A percentile compares a stretch with the other conserved stretches of the same genome.
phyloP scores from a whole-genome alignment of 1,140 invertebrate species.

The Trachymyrmex cornetzi region DNA sequence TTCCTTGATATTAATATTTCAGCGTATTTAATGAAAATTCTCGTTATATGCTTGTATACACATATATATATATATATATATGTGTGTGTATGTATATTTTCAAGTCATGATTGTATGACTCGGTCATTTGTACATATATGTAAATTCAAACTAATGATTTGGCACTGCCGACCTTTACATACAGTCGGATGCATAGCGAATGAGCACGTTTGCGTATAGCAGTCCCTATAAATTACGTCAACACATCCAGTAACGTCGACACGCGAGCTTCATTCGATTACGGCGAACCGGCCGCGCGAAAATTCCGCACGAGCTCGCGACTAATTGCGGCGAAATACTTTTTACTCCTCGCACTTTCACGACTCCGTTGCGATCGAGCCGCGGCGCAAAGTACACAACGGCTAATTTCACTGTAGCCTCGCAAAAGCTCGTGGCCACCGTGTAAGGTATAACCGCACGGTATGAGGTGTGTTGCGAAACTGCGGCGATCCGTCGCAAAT shows the following conservation, averaged over 20 bases:
- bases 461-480: slow-evolving; percentile 46
- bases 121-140: slow-evolving; percentile 35
- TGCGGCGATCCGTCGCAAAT: slow-evolving; percentile 72
- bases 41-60: not conserved
- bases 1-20: not conserved
- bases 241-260: slow-evolving; percentile 4
- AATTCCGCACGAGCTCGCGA: slow-evolving; percentile 20
- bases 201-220: slow-evolving; percentile 35
- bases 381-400: not conserved
- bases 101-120: slow-evolving; percentile 15
- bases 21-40: not conserved
- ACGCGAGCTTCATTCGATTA: slow-evolving; percentile 50
- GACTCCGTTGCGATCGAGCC: not conserved
- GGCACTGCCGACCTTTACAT: slow-evolving; percentile 25
- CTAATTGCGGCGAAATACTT: slow-evolving; percentile 25
- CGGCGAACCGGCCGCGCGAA: slow-evolving; percentile 19
- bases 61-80: not conserved
- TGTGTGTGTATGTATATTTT: not conserved
- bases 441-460: slow-evolving; percentile 8
- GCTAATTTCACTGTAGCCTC: not conserved
- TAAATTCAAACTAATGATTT: slow-evolving; percentile 53
- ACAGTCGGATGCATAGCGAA: slow-evolving; percentile 19
- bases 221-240: slow-evolving; percentile 57
- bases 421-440: slow-evolving; percentile 11
- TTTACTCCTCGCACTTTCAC: slow-evolving; percentile 2